Evolutionary conservation across 2,888 invertebrate genomes (phyloP).

Genomic region (Amphipyra tragopoginis): DNA sequence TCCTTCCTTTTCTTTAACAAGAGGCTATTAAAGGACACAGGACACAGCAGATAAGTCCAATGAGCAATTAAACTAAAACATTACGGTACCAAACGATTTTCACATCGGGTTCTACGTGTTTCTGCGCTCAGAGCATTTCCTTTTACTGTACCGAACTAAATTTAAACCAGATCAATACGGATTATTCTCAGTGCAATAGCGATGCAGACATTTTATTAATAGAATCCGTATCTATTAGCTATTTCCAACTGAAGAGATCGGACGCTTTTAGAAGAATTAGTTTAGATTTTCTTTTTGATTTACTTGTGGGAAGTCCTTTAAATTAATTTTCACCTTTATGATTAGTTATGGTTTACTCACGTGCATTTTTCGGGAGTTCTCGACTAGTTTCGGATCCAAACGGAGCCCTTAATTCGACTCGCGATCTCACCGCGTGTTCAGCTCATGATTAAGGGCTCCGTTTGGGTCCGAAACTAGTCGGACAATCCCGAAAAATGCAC

Average conservation of each 20-base stretch:
- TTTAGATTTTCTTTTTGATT: not conserved
- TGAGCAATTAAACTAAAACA: constrained; percentile 54
- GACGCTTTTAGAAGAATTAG: constrained; percentile 22
- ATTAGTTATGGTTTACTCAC: too few relatives aligned
- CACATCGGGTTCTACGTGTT: constrained; percentile 43
- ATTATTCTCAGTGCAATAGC: constrained; percentile 72
- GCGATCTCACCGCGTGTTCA: too few relatives aligned
- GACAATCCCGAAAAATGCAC: too few relatives aligned
- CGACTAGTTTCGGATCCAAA: too few relatives aligned
- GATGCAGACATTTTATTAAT: constrained; percentile 82
- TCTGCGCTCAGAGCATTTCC: constrained; percentile 52
- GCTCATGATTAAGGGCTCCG: too few relatives aligned
- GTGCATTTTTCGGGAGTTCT: too few relatives aligned
- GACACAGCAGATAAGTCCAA: constrained; percentile 50
- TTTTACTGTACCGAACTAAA: constrained; percentile 69
- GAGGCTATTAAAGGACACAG: constrained; percentile 25
- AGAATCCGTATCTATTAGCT: constrained; percentile 69
- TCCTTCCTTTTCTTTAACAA: constrained; percentile 30
- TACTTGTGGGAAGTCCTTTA: not conserved
- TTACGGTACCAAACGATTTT: constrained; percentile 48
- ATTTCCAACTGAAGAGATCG: constrained; percentile 41
- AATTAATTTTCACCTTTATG: too few relatives aligned
- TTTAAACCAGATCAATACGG: constrained; percentile 85
- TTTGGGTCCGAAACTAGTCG: too few relatives aligned
- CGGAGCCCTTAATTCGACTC: too few relatives aligned